These are phyloP conservation scores for Plectrocnemia conspersa DNA, from an alignment of 1,140 invertebrate genomes.

Conservation along the genomic window DNA sequence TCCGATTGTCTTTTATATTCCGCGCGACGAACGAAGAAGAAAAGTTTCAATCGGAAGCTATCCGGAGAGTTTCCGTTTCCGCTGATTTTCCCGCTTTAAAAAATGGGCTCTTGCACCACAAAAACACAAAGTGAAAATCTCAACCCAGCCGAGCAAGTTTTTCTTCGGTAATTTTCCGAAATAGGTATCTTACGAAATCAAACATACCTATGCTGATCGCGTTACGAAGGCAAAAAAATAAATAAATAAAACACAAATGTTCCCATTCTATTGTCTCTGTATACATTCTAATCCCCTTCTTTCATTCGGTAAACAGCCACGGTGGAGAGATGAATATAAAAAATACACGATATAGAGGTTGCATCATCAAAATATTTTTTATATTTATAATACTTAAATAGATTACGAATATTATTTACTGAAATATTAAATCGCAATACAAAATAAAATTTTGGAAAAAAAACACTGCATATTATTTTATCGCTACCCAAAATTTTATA, in stretches of 20 bases:
- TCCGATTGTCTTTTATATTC: constrained; percentile 18
- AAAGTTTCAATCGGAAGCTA: constrained; percentile 25
- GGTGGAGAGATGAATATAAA: constrained; percentile 20
- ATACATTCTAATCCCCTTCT: constrained; percentile 24
- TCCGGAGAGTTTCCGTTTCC: constrained; percentile 23
- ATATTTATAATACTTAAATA: too few relatives aligned
- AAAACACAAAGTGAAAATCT: neutral
- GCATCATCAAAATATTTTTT: too few relatives aligned
- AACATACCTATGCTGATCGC: constrained; percentile 24
- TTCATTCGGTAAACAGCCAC: constrained; percentile 23
- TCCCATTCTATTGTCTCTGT: constrained; percentile 29
- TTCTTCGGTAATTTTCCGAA: neutral
- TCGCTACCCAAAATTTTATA: too few relatives aligned
- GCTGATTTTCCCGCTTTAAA: constrained; percentile 12
- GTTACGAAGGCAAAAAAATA: constrained; percentile 27
- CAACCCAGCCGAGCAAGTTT: neutral
- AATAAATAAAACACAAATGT: constrained; percentile 23
- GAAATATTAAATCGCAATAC: too few relatives aligned
- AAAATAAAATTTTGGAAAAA: too few relatives aligned
- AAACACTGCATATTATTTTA: too few relatives aligned
- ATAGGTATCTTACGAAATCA: constrained; percentile 11
- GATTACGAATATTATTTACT: too few relatives aligned
- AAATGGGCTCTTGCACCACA: constrained; percentile 12
- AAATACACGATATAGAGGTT: constrained; percentile 15
- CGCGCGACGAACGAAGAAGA: neutral